phyloP scores from a whole-genome alignment of 2,113 vertebrate genomes.

The Sylvilagus bachmani region DNA sequence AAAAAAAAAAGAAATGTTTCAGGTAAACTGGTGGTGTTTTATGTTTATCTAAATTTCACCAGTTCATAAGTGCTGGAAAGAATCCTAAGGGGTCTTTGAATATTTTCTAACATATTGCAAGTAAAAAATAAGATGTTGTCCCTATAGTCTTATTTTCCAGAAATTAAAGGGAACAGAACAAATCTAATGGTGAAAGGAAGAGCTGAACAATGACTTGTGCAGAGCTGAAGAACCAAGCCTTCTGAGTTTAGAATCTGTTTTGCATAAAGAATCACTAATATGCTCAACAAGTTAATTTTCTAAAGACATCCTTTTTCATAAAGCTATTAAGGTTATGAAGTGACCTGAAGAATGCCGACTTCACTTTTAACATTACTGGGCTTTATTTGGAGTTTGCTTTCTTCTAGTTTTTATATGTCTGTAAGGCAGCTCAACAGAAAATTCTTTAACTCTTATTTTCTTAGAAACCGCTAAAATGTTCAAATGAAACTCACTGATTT shows the following conservation, averaged over 20 bases:
- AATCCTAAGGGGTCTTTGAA: neutral
- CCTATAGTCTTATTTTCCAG: neutral
- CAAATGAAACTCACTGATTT: neutral
- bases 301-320: neutral
- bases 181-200: neutral
- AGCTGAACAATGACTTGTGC: neutral
- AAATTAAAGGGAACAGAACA: neutral
- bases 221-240: neutral
- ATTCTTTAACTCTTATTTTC: neutral
- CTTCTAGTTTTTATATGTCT: neutral
- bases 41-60: neutral
- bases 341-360: neutral
- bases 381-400: neutral
- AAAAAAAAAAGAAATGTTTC: no score
- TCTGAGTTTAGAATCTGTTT: neutral
- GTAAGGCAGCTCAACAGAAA: neutral
- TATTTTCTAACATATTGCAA: neutral
- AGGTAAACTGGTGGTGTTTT: neutral
- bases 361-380: neutral
- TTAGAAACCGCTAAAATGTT: neutral
- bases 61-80: neutral
- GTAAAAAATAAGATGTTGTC: neutral
- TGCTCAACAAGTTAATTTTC: neutral
- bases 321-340: neutral
- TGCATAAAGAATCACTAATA: neutral